A percentile compares a stretch with the other conserved stretches of the same genome.
Conservation (phyloP, 2,797 vertebrate genomes). For the Chromobotia macracanthus region DNA sequence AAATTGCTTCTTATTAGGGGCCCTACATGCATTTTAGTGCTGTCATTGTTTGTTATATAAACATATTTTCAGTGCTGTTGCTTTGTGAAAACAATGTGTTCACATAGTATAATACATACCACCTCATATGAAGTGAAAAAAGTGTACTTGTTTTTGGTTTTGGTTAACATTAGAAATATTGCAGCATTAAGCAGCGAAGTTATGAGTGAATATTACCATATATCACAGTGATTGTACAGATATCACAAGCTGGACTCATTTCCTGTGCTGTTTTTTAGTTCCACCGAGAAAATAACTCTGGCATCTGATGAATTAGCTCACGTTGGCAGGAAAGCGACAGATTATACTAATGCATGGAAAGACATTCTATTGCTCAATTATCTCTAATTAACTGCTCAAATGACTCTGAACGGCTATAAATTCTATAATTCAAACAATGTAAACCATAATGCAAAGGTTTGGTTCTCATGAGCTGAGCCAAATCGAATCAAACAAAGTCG, state of each 20-base stretch:
- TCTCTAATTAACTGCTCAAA: conserved; percentile 45
- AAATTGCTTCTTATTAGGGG: too few species aligned
- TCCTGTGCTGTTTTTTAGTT: conserved; percentile 26
- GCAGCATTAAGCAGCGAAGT: conserved; percentile 15
- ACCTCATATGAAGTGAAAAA: neutral
- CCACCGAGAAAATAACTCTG: conserved; percentile 37
- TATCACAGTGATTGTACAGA: conserved; percentile 39
- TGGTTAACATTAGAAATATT: conserved; percentile 23
- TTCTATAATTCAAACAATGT: conserved; percentile 17
- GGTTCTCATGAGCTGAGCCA: neutral
- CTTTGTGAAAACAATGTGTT: too few species aligned
- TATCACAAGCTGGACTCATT: conserved; percentile 37
- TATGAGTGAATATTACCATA: conserved; percentile 34
- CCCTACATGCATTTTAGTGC: too few species aligned
- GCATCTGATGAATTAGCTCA: conserved; percentile 45
- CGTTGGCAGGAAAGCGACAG: conserved; percentile 40
- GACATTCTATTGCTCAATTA: conserved; percentile 45
- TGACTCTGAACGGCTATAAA: conserved; percentile 35
- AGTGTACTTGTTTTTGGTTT: too few species aligned
- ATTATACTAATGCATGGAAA: conserved; percentile 46
- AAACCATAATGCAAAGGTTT: conserved; percentile 29
- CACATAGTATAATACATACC: neutral
- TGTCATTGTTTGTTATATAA: neutral
- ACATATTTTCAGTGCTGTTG: neutral
- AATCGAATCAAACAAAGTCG: neutral